These are phyloP conservation scores for Sminthurinus aureus DNA, from an alignment of 2,888 invertebrate genomes.

Conservation along the genomic window DNA sequence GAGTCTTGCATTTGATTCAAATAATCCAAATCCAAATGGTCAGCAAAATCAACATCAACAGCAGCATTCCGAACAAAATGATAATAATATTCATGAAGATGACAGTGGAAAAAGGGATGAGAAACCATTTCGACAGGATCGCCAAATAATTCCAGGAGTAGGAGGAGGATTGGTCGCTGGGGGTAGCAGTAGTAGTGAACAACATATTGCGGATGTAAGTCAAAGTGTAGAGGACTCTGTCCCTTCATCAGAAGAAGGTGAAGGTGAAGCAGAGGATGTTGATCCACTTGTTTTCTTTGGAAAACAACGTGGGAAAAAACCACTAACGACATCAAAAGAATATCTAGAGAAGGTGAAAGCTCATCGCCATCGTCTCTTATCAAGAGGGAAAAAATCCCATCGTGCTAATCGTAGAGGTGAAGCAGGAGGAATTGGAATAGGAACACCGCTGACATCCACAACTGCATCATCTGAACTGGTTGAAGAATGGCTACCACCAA, in stretches of 20 bases:
- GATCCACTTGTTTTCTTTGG: constrained; percentile 29
- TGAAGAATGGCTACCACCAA: constrained; percentile 52
- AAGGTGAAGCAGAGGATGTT: constrained; percentile 15
- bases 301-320: constrained; percentile 35
- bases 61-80: not conserved
- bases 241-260: constrained; percentile 6
- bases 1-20: constrained; percentile 35
- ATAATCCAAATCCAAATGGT: not conserved
- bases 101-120: constrained; percentile 11
- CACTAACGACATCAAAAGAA: not conserved
- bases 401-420: not conserved
- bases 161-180: no score
- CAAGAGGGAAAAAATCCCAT: constrained; percentile 30
- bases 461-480: constrained; percentile 53
- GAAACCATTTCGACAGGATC: constrained; percentile 40
- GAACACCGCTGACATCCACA: constrained; percentile 24
- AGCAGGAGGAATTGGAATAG: not conserved
- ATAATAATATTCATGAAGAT: constrained; percentile 10
- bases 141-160: constrained; percentile 38
- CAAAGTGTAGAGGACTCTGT: not conserved
- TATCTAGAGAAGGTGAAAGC: constrained; percentile 11
- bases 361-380: constrained; percentile 33
- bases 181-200: not conserved
- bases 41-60: not conserved
- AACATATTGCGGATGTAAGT: constrained; percentile 16